Evolutionary conservation across 2,888 invertebrate species (phyloP), one percentile per base, ranked within the genome.

Genomic region (Athalia cordata): DNA sequence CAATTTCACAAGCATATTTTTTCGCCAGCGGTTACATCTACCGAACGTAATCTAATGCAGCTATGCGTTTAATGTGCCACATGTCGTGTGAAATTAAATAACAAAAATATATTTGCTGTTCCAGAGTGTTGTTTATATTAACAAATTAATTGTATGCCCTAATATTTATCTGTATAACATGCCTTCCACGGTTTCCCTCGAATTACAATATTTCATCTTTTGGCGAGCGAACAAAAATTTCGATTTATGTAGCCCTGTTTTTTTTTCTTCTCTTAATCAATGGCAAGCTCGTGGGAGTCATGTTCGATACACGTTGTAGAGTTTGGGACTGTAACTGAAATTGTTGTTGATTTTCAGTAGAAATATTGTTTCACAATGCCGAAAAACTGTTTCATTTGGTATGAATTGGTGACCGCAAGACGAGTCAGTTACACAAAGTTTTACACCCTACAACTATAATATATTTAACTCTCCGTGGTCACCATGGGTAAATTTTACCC

Each of bases 1-100:
- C 75, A 62, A 61, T 62, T 75, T 75, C 75, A 61, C 75, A 64
- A 75, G 75, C 75, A 64, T 6, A 49, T 47, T 59, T 59, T 47
- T 59, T 45, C 59, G 55, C 62, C 49, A 64, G 57, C 57, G 59
- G 72, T 59, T 47, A 72, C 43, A 11, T 75, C 50, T 29, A 62
- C 62, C 75, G 62, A 75, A 75, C 62, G 15, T 64, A 64, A 62
- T 62, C 62, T 75, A 75, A 75, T 64, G 75, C 75, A 75, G 75
- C 75, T 75, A 75, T 64, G 75, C 75, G 43, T 61, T 75, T 50
- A 50, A 62, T 64, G 75, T 75, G 75, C 75, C 49, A 62, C 50
- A 43, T 62, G 15, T 61, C 62, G 43, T 75, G 62, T 62, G 52
- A 57, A 72, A 13, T 45, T 45, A 15, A 57, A 72, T 67, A 67